Evolutionary conservation across 2,797 vertebrate genomes (phyloP), one percentile per base, ranked within the genome.

Genomic region (Gambusia yucatana): DNA sequence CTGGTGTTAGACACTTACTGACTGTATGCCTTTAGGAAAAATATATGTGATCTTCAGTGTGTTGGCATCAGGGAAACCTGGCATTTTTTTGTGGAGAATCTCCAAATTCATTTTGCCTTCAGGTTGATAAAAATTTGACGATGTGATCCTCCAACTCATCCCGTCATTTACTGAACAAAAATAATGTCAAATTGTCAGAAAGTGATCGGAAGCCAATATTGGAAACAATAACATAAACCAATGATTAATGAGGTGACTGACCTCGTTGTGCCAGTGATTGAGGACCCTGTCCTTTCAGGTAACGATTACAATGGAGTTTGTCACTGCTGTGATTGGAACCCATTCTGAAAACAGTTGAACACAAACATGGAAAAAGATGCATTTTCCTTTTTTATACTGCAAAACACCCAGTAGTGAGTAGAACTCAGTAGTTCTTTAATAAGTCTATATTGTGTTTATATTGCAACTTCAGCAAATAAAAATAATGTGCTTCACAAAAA

Each of bases 231-330:
- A 33, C 30, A 63, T 17, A 30, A 61, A 36, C 59, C 16, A 17
- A 30, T 63, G 6, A 63, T 33, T 63, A 16, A 63, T 63, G 14
- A 48, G 47, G 59, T 63, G 30, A 33, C 59, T 63, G 59, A 33
- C 59, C 59, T 63, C 3, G 59, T 36, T 63, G 30, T 33, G 16
- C 52, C 33, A 94, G 77, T n/a, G 92, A 20, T 20, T 84, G 92
- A 59, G 94, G 94, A 61, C 93, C 93, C 3, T 93, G 50, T 44
- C 94, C 92, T 1, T 89, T 73, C 77, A 95, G 82, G 67, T 93
- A 96, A 28, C 88, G 91, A 83, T 91, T 95, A 80, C 93, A 95
- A 76, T 94, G 52, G 16, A 95, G 44, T 52, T 84, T 96, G 0
- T 94, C 87, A 4, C 82, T 94, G 91, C 94, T 96, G 47, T 94